Conservation (phyloP, 2,797 vertebrate species). For the Cynodonichthys magdalenae region DNA sequence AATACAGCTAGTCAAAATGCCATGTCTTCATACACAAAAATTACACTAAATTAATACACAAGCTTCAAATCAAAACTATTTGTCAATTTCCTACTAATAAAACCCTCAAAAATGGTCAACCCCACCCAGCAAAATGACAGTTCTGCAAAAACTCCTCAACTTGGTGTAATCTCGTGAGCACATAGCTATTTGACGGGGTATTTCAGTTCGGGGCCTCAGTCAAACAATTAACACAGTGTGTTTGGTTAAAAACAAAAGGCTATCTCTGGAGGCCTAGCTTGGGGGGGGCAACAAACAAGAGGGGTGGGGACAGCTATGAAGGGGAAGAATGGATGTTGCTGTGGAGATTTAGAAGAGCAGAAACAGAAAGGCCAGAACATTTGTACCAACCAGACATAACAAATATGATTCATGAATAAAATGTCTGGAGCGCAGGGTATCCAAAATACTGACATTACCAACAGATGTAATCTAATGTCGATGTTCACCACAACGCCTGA, state of each 20-base stretch:
- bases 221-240: constrained; percentile 62
- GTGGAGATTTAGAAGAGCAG: background rate
- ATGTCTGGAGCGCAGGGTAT: too few relatives aligned
- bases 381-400: too few relatives aligned
- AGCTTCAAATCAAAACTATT: background rate
- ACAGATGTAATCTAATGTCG: too few relatives aligned
- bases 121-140: too few relatives aligned
- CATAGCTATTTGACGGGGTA: too few relatives aligned
- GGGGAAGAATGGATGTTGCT: constrained; percentile 7
- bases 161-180: too few relatives aligned
- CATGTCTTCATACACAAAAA: background rate
- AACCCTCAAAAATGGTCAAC: background rate
- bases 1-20: too few relatives aligned
- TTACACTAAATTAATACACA: too few relatives aligned
- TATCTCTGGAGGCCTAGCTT: constrained; percentile 51
- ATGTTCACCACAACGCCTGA: background rate
- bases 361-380: too few relatives aligned
- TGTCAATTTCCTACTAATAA: background rate
- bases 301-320: constrained; percentile 1
- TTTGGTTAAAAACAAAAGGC: constrained; percentile 72
- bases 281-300: constrained; percentile 53
- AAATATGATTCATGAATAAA: too few relatives aligned
- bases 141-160: too few relatives aligned
- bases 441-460: too few relatives aligned
- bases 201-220: constrained; percentile 17